Base-by-base conservation (phyloP, 2,888 invertebrate species). In the Caenorhabditis wallacei region DNA sequence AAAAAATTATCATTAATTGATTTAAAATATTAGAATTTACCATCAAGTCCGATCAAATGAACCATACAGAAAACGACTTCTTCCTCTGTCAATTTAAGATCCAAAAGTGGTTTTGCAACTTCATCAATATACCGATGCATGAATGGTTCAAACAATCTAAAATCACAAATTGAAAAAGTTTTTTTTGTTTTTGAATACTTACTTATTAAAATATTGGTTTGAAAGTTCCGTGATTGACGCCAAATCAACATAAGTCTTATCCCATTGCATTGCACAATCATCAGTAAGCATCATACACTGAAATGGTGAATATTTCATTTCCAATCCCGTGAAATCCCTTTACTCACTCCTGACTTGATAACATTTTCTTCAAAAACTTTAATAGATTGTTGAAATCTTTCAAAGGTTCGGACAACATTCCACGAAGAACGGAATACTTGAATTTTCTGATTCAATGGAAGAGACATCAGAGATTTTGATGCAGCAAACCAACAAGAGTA, bases 151-250 rank as follows among this genome's bases (percentile, higher is more conserved):
- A 81, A 81, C n/a, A 81, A 26, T 69, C 80, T 81, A 40, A 48
- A 72, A 56, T 37, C n/a, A n/a, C 5, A 54, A 5, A 53, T 22
- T 66, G 20, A 5, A 24, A 8, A 64, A 46, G 10, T 40, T 10
- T 1, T 24, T 43, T 2, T 43, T 24, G 43, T 4, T 37, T 20
- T 8, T 11, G 26, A 37, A 22, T n/a, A 57, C 69, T 75, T 30
- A 81, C 81, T 81, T 70, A 16, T 69, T 70, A 35, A 81, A 75
- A 24, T 81, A 81, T n/a, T 81, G 63, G 24, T 81, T 81, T 0
- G 75, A 37, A 11, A 81, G 51, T 7, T 70, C 70, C 0, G 63
- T 81, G 22, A 75, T 75, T 4, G 81, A 51, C 4, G 75, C 69
- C 11, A 64, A 56, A 35, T 81, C 70, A 13, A 81, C 40, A 18